Evolutionary conservation across 1,140 invertebrate species (phyloP).

Genomic region (Artemia franciscana): DNA sequence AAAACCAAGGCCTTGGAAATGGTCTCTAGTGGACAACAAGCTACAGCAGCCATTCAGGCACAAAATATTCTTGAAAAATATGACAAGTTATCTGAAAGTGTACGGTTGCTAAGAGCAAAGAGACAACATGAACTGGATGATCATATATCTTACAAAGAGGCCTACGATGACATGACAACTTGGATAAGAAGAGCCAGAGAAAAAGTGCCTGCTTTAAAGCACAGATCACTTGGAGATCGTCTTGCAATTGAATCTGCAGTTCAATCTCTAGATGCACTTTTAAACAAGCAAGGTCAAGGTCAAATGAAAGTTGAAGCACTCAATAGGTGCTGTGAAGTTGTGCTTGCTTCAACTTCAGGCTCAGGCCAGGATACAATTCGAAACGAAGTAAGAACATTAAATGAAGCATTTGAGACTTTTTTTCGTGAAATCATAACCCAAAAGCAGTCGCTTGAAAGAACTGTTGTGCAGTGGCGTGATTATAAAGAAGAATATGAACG

Average conservation of each 20-base stretch:
- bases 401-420: slow-evolving; percentile 56
- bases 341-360: slow-evolving; percentile 50
- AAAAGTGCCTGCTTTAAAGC: slow-evolving; percentile 64
- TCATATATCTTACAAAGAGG: slow-evolving; percentile 64
- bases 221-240: slow-evolving; percentile 58
- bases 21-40: slow-evolving; percentile 56
- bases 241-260: slow-evolving; percentile 65
- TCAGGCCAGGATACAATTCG: slow-evolving; percentile 52
- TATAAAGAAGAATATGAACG: slow-evolving; percentile 81
- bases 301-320: slow-evolving; percentile 63
- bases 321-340: slow-evolving; percentile 58
- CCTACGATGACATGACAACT: slow-evolving; percentile 56
- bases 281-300: slow-evolving; percentile 74
- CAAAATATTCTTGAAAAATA: slow-evolving; percentile 58
- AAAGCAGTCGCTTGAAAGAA: slow-evolving; percentile 55
- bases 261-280: slow-evolving; percentile 48
- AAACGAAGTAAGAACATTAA: slow-evolving; percentile 56
- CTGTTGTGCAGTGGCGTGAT: slow-evolving; percentile 57
- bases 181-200: slow-evolving; percentile 65
- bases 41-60: slow-evolving; percentile 52
- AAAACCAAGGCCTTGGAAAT: slow-evolving; percentile 69
- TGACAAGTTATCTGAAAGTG: slow-evolving; percentile 39
- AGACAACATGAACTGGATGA: slow-evolving; percentile 65
- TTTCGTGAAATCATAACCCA: slow-evolving; percentile 65
- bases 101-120: slow-evolving; percentile 45